A percentile compares a stretch with the other conserved stretches of the same genome.
Conservation (phyloP, 1,140 invertebrate genomes). For the Nephotettix cincticeps region DNA sequence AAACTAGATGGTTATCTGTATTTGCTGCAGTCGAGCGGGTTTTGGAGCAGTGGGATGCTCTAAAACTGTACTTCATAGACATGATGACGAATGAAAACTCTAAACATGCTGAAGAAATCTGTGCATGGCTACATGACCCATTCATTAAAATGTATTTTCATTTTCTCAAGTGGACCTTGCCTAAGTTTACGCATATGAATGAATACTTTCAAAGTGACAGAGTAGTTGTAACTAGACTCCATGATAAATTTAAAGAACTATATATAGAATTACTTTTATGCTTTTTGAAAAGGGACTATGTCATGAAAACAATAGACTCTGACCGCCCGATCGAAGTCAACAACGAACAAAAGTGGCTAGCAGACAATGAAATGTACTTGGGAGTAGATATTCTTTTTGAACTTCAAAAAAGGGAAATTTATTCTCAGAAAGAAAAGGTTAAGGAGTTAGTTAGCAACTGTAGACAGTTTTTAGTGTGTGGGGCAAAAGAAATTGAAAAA, state of each 20-base stretch:
- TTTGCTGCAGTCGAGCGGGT: constrained; percentile 5
- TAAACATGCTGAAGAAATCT: constrained; percentile 23
- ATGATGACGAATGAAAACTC: not conserved
- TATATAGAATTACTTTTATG: constrained; percentile 25
- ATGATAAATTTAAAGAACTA: constrained; percentile 20
- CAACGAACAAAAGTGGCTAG: not conserved
- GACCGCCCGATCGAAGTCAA: not conserved
- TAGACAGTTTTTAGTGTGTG: not conserved
- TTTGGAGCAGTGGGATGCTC: constrained; percentile 36
- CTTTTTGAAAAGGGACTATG: constrained; percentile 24
- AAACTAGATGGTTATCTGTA: constrained; percentile 21
- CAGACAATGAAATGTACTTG: constrained; percentile 25
- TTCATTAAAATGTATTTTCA: constrained; percentile 31
- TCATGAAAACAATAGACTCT: not conserved
- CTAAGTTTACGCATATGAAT: constrained; percentile 32
- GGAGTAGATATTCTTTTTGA: constrained; percentile 26
- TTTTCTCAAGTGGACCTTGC: constrained; percentile 32
- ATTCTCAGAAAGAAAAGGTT: constrained; percentile 22
- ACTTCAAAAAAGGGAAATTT: constrained; percentile 27
- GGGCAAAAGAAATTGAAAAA: not conserved
- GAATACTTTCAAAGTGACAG: constrained; percentile 32
- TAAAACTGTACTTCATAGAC: not conserved
- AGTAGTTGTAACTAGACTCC: constrained; percentile 27
- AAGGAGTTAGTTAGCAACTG: not conserved
- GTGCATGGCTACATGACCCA: constrained; percentile 23